Percentiles rank a stretch among this genome's conserved stretches.
Evolutionary conservation across 35 echinoderm and acorn worm genomes (phyloP).

Genomic region (Ptychodera flava): DNA sequence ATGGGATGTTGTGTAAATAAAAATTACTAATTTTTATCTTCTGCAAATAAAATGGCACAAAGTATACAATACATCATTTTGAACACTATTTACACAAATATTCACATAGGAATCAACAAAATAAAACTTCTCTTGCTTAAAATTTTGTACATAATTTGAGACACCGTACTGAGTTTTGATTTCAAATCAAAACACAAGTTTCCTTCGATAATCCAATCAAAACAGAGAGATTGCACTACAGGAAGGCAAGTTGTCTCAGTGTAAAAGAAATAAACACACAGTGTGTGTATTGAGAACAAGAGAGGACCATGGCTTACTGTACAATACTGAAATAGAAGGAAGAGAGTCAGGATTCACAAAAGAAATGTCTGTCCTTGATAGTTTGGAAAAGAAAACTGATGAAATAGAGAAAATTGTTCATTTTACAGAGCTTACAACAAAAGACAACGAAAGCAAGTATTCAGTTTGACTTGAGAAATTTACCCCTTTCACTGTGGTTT

Average conservation of each 20-base stretch:
- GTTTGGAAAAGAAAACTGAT: too few relatives aligned
- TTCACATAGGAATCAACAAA: neutral
- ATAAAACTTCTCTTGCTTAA: neutral
- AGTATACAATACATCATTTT: neutral
- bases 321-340: too few relatives aligned
- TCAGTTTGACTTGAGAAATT: too few relatives aligned
- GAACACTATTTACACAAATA: neutral
- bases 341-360: too few relatives aligned
- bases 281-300: too few relatives aligned
- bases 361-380: too few relatives aligned
- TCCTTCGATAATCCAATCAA: neutral
- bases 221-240: neutral
- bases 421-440: too few relatives aligned
- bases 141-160: neutral
- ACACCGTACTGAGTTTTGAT: neutral
- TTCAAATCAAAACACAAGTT: neutral
- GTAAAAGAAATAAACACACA: too few relatives aligned
- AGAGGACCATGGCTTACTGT: too few relatives aligned
- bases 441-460: too few relatives aligned
- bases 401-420: too few relatives aligned
- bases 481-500: too few relatives aligned
- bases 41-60: neutral
- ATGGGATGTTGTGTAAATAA: neutral
- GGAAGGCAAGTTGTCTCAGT: neutral
- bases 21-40: neutral